These are phyloP conservation scores for Phylloscopus trochilus DNA, from an alignment of 2,113 vertebrate genomes.

Conservation along the genomic window DNA sequence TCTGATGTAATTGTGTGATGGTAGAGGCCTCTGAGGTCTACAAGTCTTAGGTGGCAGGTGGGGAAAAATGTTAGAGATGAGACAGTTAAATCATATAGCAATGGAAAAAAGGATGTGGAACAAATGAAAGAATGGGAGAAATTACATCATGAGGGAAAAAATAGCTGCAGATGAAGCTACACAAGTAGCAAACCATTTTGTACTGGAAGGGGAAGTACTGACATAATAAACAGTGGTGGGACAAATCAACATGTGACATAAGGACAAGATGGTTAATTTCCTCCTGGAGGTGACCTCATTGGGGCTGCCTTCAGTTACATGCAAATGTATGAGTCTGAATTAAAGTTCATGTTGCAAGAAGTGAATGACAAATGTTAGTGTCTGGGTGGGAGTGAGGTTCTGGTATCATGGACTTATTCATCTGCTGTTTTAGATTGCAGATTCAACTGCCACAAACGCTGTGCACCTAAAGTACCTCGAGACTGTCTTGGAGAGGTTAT, in stretches of 20 bases:
- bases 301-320: not conserved
- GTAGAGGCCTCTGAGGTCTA: not conserved
- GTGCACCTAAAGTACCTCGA: slow-evolving; percentile 94
- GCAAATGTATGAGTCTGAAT: not conserved
- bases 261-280: not conserved
- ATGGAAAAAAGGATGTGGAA: slow-evolving; percentile 11
- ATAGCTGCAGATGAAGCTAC: not conserved
- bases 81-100: not conserved
- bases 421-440: slow-evolving; percentile 84
- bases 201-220: slow-evolving; percentile 10
- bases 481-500: slow-evolving; percentile 95
- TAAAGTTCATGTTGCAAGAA: not conserved
- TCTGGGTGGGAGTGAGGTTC: not conserved
- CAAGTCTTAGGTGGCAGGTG: not conserved
- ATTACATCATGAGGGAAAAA: slow-evolving; percentile 14
- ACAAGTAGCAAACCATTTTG: not conserved
- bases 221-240: not conserved
- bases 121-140: not conserved
- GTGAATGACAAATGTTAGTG: not conserved
- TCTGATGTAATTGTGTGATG: not conserved
- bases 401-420: not conserved
- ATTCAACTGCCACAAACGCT: slow-evolving; percentile 97
- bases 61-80: not conserved
- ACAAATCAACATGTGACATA: not conserved
- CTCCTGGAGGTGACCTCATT: not conserved